Evolutionary conservation across 2,113 vertebrate species (phyloP).

Genomic region (Colius striatus): DNA sequence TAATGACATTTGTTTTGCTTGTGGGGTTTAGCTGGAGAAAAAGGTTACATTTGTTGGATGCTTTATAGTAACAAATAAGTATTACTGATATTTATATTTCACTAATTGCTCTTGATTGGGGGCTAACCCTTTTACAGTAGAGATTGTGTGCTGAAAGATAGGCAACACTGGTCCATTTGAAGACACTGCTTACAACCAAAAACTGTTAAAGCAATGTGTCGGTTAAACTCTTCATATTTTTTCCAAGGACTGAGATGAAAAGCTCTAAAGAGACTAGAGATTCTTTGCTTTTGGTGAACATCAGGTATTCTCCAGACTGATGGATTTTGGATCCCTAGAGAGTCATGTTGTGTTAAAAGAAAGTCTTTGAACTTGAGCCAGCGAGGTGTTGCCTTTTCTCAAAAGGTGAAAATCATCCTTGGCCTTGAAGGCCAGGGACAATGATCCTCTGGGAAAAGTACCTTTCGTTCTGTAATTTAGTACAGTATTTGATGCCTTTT

Average conservation of each 20-base stretch:
- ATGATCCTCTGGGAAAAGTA: background rate
- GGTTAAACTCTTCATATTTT: background rate
- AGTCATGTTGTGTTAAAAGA: background rate
- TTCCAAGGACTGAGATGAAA: background rate
- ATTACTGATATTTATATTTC: conserved; percentile 45
- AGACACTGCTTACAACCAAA: conserved; percentile 31
- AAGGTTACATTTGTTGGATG: conserved; percentile 13
- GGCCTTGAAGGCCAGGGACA: background rate
- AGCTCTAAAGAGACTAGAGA: background rate
- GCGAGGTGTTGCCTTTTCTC: background rate
- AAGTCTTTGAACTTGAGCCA: fast-evolving
- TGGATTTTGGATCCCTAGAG: background rate
- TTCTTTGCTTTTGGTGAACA: background rate
- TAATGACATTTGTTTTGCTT: conserved; percentile 1
- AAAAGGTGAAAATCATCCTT: background rate
- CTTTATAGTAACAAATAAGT: conserved; percentile 28
- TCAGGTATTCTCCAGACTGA: background rate
- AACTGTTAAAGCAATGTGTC: conserved; percentile 12
- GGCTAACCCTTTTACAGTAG: conserved; percentile 51
- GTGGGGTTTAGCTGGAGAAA: conserved; percentile 32
- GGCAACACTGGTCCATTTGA: conserved; percentile 25
- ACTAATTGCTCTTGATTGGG: conserved; percentile 55
- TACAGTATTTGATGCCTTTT: background rate
- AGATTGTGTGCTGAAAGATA: conserved; percentile 54
- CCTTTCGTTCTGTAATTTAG: background rate